Conservation (phyloP, 1,140 invertebrate genomes). For the Drosophila dunni region DNA sequence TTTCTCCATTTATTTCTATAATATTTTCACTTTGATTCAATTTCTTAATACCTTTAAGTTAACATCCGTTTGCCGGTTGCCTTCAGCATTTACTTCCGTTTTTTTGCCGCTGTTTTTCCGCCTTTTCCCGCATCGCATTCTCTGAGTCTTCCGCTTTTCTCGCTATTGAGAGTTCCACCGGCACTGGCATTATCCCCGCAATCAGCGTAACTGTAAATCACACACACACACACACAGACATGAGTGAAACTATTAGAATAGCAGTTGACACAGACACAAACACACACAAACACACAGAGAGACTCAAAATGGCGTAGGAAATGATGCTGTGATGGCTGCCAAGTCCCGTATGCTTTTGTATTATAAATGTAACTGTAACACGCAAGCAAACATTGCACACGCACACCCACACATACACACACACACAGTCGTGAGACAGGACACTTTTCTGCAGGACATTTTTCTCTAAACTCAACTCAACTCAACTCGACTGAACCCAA, state of each 20-base stretch:
- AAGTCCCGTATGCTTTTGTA: constrained; percentile 74
- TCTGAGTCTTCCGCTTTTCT: constrained; percentile 15
- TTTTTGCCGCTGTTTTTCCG: too few relatives aligned
- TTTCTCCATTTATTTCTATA: constrained; percentile 52
- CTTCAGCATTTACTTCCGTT: constrained; percentile 46
- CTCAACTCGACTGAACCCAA: constrained; percentile 17
- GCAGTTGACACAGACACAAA: constrained; percentile 37
- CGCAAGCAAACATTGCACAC: constrained; percentile 70
- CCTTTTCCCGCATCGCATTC: background rate
- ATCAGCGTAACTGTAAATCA: constrained; percentile 80
- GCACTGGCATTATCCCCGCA: constrained; percentile 72
- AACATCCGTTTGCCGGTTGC: constrained; percentile 75
- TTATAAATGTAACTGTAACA: constrained; percentile 80
- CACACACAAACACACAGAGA: background rate
- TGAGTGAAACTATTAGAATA: constrained; percentile 26
- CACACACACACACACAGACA: constrained; percentile 45
- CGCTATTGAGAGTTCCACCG: constrained; percentile 33
- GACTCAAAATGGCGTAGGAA: constrained; percentile 75
- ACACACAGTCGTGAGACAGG: constrained; percentile 1
- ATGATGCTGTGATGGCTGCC: constrained; percentile 71
- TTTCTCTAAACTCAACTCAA: constrained; percentile 49
- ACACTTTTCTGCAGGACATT: constrained; percentile 33
- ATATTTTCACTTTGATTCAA: constrained; percentile 81
- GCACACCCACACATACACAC: constrained; percentile 39
- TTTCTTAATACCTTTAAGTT: constrained; percentile 83